Conservation (phyloP, 2,888 invertebrate genomes). For the Dasysyrphus albostriatus region DNA sequence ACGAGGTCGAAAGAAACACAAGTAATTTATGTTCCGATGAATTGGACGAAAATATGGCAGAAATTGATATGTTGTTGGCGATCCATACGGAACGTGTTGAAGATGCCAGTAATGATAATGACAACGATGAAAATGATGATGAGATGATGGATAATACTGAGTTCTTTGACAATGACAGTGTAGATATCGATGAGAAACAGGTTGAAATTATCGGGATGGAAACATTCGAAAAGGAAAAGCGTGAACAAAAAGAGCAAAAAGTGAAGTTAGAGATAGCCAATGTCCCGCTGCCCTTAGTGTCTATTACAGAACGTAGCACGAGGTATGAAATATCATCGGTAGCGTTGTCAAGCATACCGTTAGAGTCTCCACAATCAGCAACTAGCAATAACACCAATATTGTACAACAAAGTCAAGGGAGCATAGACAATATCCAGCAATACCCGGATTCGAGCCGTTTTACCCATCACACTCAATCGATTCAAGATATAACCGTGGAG, state of each 20-base stretch:
- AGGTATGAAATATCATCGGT: conserved; percentile 5
- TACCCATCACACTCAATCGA: conserved; percentile 18
- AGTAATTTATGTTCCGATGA: conserved; percentile 41
- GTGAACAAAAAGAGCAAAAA: conserved; percentile 57
- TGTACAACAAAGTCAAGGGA: conserved; percentile 7
- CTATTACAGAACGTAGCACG: background rate
- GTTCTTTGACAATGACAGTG: conserved; percentile 51
- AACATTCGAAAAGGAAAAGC: conserved; percentile 64
- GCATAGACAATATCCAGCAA: conserved; percentile 41
- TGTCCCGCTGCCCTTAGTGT: conserved; percentile 47
- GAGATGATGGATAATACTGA: conserved; percentile 37
- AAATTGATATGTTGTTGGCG: conserved; percentile 70
- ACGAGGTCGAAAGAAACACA: background rate
- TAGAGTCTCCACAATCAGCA: conserved; percentile 20
- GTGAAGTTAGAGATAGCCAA: conserved; percentile 56
- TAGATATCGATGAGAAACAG: conserved; percentile 34
- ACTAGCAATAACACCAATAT: background rate
- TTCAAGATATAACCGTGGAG: conserved; percentile 32
- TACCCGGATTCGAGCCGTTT: conserved; percentile 28
- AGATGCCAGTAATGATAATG: conserved; percentile 31
- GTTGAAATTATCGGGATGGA: conserved; percentile 68
- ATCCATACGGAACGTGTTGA: conserved; percentile 47
- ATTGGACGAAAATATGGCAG: conserved; percentile 75
- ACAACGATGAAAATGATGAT: conserved; percentile 46
- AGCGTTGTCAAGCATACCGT: background rate